Evolutionary conservation across 2,113 vertebrate genomes (phyloP), one percentile per base, ranked within the genome.

Genomic region (Prietella phreatophila): DNA sequence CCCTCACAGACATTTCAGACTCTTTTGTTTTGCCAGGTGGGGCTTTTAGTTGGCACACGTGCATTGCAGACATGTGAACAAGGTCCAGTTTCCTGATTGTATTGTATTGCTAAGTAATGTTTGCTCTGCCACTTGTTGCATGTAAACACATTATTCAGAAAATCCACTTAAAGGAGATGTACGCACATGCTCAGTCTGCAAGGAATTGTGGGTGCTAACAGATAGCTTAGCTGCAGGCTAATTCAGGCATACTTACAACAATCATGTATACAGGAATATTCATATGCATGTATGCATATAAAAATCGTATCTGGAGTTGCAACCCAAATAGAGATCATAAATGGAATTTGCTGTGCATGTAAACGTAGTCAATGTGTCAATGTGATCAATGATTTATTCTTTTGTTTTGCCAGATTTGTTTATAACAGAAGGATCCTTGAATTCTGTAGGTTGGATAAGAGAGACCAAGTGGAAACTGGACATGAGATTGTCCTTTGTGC

Each of bases 331-430:
- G 47, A 50, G 47, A 10, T 47, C 47, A 9, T 47, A 47, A 47
- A 47, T 47, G 47, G 47, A 47, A 47, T 47, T 47, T 47, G 47
- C 8, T 47, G 6, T 47, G 47, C 47, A 7, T 47, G 47, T 47
- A 47, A 47, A 47, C 7, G 47, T 56, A 85, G 30, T 55, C 33
- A 53, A 69, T 85, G 36, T 42, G 36, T 25, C n/a, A n/a, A n/a
- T 75, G 8, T 42, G 67, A 36, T 85, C 88, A 14, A 69, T 6
- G 65, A 87, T 85, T 89, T 87, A 84, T 88, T 81, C 79, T 53
- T 60, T 90, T 60, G 82, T 84, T 89, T 83, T 86, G 55, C 79
- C 53, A 67, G n/a, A 76, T 80, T 80, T 81, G 75, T 86, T 11
- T 82, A 89, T 86, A 76, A 53, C 83, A 33, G 13, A 81, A 56